Conservation (phyloP, 2,888 invertebrate genomes). For the Trissolcus japonicus region DNA sequence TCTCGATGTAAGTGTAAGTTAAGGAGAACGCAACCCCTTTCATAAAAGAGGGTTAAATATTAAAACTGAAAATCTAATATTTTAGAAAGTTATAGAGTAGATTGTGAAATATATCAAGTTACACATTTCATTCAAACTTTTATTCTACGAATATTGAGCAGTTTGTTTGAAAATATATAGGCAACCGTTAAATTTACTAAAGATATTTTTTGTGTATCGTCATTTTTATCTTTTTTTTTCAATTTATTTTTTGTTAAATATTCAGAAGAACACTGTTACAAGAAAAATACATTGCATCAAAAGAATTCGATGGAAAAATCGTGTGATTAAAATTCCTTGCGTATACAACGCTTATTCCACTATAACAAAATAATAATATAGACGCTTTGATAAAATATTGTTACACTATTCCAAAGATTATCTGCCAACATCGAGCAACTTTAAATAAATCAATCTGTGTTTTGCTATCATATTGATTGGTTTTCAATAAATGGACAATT, state of each 20-base stretch:
- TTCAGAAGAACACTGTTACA: constrained; percentile 40
- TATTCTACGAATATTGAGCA: constrained; percentile 50
- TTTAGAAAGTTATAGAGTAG: constrained; percentile 48
- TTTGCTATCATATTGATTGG: neutral
- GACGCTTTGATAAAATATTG: constrained; percentile 40
- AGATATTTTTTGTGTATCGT: constrained; percentile 34
- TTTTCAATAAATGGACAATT: constrained; percentile 4
- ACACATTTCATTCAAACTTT: constrained; percentile 50
- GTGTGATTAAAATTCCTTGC: constrained; percentile 45
- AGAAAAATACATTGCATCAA: constrained; percentile 37
- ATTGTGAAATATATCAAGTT: constrained; percentile 46
- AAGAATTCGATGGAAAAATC: constrained; percentile 40
- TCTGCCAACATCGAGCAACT: neutral
- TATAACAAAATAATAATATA: constrained; percentile 32
- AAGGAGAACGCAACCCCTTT: too few species aligned
- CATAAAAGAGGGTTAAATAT: constrained; percentile 34
- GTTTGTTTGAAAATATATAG: constrained; percentile 31
- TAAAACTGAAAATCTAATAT: constrained; percentile 41
- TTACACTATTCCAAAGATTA: constrained; percentile 6
- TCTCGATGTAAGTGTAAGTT: too few species aligned
- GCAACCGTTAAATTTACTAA: constrained; percentile 36
- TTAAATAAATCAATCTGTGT: constrained; percentile 1
- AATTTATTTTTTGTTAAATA: constrained; percentile 32
- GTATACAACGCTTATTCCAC: constrained; percentile 22
- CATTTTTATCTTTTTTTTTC: constrained; percentile 16